Evolutionary conservation across 2,888 invertebrate species (phyloP), one percentile per base, ranked within the genome.

Genomic region (Chesias legatella): DNA sequence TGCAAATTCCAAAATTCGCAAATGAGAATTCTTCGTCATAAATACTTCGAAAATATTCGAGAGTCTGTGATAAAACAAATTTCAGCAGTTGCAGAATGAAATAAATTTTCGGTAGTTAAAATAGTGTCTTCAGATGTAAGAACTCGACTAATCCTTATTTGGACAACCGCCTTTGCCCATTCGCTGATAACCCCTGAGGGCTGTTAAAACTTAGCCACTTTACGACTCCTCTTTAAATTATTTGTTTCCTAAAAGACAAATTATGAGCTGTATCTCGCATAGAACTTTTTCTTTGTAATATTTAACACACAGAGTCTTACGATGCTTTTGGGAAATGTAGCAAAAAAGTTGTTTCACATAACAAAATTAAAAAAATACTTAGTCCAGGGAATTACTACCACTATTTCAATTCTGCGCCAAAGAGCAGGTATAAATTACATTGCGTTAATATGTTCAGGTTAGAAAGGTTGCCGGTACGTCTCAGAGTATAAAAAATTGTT

Each of bases 121-220:
- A n/a, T 44, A 13, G 46, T 24, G 23, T 41, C 53, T 48, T 31
- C 17, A 17, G 35, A 48, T 56, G 53, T 30, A 46, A 24, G 20
- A 56, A 57, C 51, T 55, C 49, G 35, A 43, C 43, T 39, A 45
- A 54, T 45, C 40, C 33, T 31, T 40, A 41, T 47, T 43, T 32
- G 29, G 43, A 25, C 33, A 17, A 37, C 36, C 38, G 47, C 44
- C 50, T 53, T 57, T 57, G 48, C 46, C 46, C 47, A 48, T 59
- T 59, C 56, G 56, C 53, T 32, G 38, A 51, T 55, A 35, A 37
- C 41, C 51, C 45, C 34, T 22, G 11, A 25, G 57, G 49, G 33
- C 34, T 37, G 38, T 43, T 43, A 29, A 37, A 41, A 34, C 30
- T 41, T 24, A 34, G 25, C 26, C 34, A 33, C 33, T 31, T 40